A percentile compares a stretch with the other conserved stretches of the same genome.
These are phyloP conservation scores for Smittia sp. DNA, from an alignment of 2,888 invertebrate genomes.

Conservation along the genomic window DNA sequence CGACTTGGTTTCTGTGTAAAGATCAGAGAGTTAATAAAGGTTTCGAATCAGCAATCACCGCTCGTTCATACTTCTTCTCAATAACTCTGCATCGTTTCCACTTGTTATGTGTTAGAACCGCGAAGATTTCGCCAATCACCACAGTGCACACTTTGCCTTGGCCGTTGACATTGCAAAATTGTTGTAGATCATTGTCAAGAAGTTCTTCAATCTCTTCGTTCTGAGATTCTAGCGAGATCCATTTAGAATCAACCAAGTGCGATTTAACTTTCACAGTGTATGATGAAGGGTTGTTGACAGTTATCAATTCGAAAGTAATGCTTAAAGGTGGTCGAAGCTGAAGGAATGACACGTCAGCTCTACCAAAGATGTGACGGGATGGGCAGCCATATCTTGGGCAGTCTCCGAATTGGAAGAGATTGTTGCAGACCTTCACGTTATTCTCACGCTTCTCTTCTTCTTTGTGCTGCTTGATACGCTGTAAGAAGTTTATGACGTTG, in stretches of 20 bases:
- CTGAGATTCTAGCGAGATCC: constrained; percentile 6
- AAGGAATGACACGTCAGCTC: constrained; percentile 55
- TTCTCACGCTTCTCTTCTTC: constrained; percentile 51
- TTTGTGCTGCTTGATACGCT: constrained; percentile 44
- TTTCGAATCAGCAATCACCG: background rate
- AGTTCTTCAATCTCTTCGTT: background rate
- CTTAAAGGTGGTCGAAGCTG: constrained; percentile 43
- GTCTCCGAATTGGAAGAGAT: constrained; percentile 57
- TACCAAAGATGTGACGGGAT: constrained; percentile 62
- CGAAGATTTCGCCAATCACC: constrained; percentile 54
- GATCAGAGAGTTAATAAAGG: background rate
- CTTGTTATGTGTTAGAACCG: constrained; percentile 48
- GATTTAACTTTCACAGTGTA: background rate
- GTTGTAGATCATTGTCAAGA: background rate
- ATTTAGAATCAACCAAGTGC: background rate
- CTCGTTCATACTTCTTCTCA: too few species aligned
- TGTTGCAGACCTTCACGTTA: constrained; percentile 59
- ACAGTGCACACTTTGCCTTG: too few species aligned
- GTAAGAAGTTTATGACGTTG: constrained; percentile 41
- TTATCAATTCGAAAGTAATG: constrained; percentile 9
- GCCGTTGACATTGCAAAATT: background rate
- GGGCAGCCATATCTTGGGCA: constrained; percentile 59
- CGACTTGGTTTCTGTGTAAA: background rate
- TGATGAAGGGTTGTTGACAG: background rate
- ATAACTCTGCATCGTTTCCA: background rate